These are phyloP conservation scores for Phenganax stokvisi DNA, from an alignment of 92 coral and sea anemone species.

Conservation along the genomic window DNA sequence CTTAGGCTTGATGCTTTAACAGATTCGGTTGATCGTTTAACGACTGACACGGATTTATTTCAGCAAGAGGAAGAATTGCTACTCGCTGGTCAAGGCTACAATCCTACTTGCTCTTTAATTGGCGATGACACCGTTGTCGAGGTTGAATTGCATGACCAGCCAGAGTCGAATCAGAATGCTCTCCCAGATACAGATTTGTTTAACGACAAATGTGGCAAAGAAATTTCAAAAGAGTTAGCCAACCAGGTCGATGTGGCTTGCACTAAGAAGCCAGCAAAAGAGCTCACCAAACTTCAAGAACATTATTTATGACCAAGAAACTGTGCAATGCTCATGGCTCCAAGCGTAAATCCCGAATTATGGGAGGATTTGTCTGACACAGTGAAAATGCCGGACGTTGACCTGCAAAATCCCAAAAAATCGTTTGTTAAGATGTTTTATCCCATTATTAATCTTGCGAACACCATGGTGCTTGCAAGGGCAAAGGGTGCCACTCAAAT, in stretches of 20 bases:
- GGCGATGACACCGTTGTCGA: neutral
- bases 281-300: slow-evolving; percentile 38
- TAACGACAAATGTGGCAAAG: too few relatives aligned
- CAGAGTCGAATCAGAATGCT: too few relatives aligned
- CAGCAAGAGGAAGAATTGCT: neutral
- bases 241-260: slow-evolving; percentile 4
- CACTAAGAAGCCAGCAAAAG: slow-evolving; percentile 43
- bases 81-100: neutral
- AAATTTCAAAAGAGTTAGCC: too few relatives aligned
- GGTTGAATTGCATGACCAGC: neutral
- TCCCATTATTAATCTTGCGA: slow-evolving; percentile 15
- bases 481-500: neutral
- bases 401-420: neutral
- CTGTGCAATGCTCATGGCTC: slow-evolving; percentile 42
- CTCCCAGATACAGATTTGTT: too few relatives aligned
- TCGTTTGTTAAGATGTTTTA: slow-evolving; percentile 2
- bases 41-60: neutral
- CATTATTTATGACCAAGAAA: slow-evolving; percentile 42
- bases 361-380: slow-evolving; percentile 39
- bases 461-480: neutral
- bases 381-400: neutral
- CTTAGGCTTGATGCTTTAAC: slow-evolving; percentile 6
- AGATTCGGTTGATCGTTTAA: neutral
- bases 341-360: slow-evolving; percentile 51
- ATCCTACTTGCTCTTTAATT: slow-evolving; percentile 1